These are phyloP conservation scores for Brachyopa scutellaris DNA, from an alignment of 2,888 invertebrate species.

Conservation along the genomic window DNA sequence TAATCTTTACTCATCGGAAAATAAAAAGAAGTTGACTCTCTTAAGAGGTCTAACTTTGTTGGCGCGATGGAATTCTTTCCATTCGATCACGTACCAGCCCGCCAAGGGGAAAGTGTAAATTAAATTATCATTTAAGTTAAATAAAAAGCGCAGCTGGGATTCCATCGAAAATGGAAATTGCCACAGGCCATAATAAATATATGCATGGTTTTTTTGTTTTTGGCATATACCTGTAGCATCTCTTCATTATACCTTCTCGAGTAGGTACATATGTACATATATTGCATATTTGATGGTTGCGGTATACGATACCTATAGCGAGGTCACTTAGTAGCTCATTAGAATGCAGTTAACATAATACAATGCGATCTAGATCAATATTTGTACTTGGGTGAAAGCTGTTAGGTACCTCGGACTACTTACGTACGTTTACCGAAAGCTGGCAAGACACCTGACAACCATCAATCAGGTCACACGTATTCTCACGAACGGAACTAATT, in stretches of 20 bases:
- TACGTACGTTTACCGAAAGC: slow-evolving; percentile 43
- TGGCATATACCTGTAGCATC: too few species aligned
- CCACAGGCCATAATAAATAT: not conserved
- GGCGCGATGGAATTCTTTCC: slow-evolving; percentile 41
- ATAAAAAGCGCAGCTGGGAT: slow-evolving; percentile 24
- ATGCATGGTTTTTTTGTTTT: not conserved
- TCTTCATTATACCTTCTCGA: too few species aligned
- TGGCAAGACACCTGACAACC: slow-evolving; percentile 26
- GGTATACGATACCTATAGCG: too few species aligned
- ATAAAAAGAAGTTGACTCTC: slow-evolving; percentile 41
- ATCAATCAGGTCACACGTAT: slow-evolving; percentile 57
- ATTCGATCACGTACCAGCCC: slow-evolving; percentile 55
- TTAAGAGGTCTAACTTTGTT: slow-evolving; percentile 37
- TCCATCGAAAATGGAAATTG: slow-evolving; percentile 30
- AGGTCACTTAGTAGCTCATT: slow-evolving; percentile 44
- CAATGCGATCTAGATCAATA: slow-evolving; percentile 58
- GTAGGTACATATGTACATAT: too few species aligned
- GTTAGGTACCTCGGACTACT: slow-evolving; percentile 12
- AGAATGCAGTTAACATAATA: slow-evolving; percentile 52
- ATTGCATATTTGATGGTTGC: slow-evolving; percentile 1
- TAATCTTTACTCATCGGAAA: slow-evolving; percentile 23
- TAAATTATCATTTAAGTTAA: slow-evolving; percentile 61
- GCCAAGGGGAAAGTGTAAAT: slow-evolving; percentile 59
- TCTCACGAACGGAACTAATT: slow-evolving; percentile 22
- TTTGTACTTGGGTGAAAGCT: slow-evolving; percentile 66